Evolutionary conservation across 2,888 invertebrate species (phyloP).

Genomic region (Drosophila ezoana): DNA sequence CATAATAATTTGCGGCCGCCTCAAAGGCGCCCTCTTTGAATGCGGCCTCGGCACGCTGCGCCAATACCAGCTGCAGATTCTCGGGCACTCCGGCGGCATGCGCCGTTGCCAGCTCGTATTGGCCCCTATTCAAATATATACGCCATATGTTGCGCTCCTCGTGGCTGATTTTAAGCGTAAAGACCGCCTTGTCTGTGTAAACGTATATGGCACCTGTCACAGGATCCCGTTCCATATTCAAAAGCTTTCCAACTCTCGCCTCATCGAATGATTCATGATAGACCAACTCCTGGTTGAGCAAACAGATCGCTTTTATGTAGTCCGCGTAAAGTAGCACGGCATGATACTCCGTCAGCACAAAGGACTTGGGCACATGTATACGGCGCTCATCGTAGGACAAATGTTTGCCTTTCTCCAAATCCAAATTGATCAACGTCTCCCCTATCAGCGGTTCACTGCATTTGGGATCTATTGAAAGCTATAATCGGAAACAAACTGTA

Average conservation of each 20-base stretch:
- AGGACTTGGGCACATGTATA: conserved; percentile 88
- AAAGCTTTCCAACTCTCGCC: conserved; percentile 89
- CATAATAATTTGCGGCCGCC: conserved; percentile 94
- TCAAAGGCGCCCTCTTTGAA: conserved; percentile 92
- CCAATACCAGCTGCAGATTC: conserved; percentile 92
- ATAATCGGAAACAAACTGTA: background rate
- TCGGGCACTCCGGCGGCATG: conserved; percentile 93
- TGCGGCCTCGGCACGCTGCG: conserved; percentile 94
- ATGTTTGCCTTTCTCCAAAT: conserved; percentile 69
- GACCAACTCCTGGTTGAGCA: conserved; percentile 93
- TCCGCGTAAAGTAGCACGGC: conserved; percentile 93
- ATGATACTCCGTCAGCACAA: conserved; percentile 96
- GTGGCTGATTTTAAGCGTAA: conserved; percentile 92
- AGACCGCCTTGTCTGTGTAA: conserved; percentile 93
- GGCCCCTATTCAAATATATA: conserved; percentile 93
- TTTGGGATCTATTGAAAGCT: conserved; percentile 55
- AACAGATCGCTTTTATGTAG: conserved; percentile 92
- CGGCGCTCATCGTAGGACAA: conserved; percentile 80
- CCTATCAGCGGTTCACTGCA: conserved; percentile 58
- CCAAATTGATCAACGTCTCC: conserved; percentile 65
- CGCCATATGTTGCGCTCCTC: conserved; percentile 96
- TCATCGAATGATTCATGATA: conserved; percentile 94
- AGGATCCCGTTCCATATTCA: conserved; percentile 93
- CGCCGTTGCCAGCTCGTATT: conserved; percentile 94
- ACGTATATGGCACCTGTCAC: conserved; percentile 93